Percentiles rank a stretch among this genome's conserved stretches.
Conservation (phyloP, 2,888 invertebrate species). For the Cosmorhoe ocellata region DNA sequence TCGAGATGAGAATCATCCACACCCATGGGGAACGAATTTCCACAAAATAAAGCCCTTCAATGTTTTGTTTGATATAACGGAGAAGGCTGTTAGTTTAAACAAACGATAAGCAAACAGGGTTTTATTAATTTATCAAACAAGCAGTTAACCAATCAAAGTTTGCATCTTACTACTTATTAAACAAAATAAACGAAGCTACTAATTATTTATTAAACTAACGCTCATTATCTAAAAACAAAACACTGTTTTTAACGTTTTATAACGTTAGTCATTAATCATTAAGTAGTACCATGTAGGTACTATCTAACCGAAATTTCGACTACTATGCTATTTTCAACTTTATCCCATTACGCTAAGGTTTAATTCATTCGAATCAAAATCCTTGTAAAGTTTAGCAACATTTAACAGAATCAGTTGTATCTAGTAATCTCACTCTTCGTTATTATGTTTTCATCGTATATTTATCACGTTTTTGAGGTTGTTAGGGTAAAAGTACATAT, state of each 20-base stretch:
- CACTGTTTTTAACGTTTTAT: conserved; percentile 58
- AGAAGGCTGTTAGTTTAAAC: too few relatives aligned
- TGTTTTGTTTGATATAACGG: too few relatives aligned
- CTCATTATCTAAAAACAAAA: conserved; percentile 70
- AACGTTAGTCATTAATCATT: conserved; percentile 64
- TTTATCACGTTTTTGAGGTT: too few relatives aligned
- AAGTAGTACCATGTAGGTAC: conserved; percentile 21
- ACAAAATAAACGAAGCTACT: conserved; percentile 27
- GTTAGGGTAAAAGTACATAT: too few relatives aligned
- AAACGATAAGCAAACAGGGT: too few relatives aligned
- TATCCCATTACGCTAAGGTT: conserved; percentile 8
- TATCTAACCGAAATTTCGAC: conserved; percentile 32
- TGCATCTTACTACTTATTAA: too few relatives aligned
- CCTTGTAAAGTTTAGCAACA: conserved; percentile 11
- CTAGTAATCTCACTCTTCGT: background rate
- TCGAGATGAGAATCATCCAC: too few relatives aligned
- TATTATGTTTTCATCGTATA: background rate
- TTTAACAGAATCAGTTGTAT: conserved; percentile 12
- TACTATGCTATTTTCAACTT: conserved; percentile 14
- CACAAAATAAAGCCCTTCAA: too few relatives aligned
- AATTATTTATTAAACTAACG: conserved; percentile 68
- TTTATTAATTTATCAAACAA: conserved; percentile 45
- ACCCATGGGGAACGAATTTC: too few relatives aligned
- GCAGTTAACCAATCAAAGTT: background rate
- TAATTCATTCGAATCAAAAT: background rate